Base-by-base conservation (phyloP, 1,140 invertebrate genomes). In the Pseudomyrmex pallidus region DNA sequence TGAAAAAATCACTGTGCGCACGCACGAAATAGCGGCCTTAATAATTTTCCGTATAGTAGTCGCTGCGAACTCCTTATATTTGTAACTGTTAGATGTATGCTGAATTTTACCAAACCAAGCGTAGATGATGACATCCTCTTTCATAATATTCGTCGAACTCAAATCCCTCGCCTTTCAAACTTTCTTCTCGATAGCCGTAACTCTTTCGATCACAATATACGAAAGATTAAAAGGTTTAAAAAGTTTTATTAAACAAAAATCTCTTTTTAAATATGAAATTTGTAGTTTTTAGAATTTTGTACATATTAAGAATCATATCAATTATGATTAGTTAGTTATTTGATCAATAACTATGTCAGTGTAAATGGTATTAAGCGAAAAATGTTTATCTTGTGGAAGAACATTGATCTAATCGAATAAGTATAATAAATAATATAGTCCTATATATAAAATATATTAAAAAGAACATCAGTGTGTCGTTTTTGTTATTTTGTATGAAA, bases 11-110 rank as follows among this genome's bases (percentile, higher is more conserved):
- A 80, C 8, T 80, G 83, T 87, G 87, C 85, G 87, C 87, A 88
- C 87, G 87, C 87, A 85, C 56, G 61, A 88, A 88, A 87, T 88
- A 88, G 87, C 87, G 87, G 87, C 87, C 87, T 88, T 88, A 88
- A 85, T 88, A 13, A 87, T 88, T 87, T 85, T 61, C 64, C 76
- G 56, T 84, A 73, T 76, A 10, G 61, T 87, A 87, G 83, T 82
- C 64, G 72, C 82, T 84, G 62, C 70, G 52, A 82, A 17, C 48
- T 80, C 59, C 54, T 73, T 13, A 61, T 82, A 76, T 12, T 82
- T 48, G 62, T 84, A 87, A 87, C 66, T 46, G 64, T 74, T 74
- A 73, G 57, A 44, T 25, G 17, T 74, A 74, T 5, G 59, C 70
- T 59, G 72, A 87, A 70, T 80, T 62, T 63, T 63, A 13, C 44